Conservation (phyloP, 2,888 invertebrate species). For the Matsumyia berberina region DNA sequence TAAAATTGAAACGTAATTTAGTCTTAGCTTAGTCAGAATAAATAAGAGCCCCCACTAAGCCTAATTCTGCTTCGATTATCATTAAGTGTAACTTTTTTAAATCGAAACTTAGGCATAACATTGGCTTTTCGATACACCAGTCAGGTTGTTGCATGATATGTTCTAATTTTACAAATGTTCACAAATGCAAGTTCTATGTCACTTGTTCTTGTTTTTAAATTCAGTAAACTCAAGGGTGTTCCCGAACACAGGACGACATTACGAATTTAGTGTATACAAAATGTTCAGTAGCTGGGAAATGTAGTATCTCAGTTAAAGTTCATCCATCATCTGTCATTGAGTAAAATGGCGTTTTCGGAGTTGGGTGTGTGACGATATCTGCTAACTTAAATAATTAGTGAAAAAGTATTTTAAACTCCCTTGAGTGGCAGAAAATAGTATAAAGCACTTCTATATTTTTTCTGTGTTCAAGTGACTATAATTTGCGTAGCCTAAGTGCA, state of each 20-base stretch:
- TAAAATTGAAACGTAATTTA: no score
- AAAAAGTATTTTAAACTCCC: constrained; percentile 31
- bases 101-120: no score
- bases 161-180: no score
- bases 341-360: constrained; percentile 80
- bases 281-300: background rate
- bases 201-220: no score
- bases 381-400: constrained; percentile 23
- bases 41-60: no score
- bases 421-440: constrained; percentile 64
- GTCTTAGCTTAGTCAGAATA: no score
- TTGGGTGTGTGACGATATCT: constrained; percentile 77
- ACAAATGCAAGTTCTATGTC: no score
- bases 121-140: no score
- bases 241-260: background rate
- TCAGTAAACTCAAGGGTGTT: background rate
- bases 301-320: background rate
- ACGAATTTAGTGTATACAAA: background rate
- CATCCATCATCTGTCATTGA: constrained; percentile 74
- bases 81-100: no score
- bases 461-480: constrained; percentile 20
- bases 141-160: no score
- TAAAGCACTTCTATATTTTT: constrained; percentile 42
- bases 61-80: no score
- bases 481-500: constrained; percentile 11